These are phyloP conservation scores for Aviceda subcristata DNA, from an alignment of 2,113 vertebrate genomes.

Conservation along the genomic window DNA sequence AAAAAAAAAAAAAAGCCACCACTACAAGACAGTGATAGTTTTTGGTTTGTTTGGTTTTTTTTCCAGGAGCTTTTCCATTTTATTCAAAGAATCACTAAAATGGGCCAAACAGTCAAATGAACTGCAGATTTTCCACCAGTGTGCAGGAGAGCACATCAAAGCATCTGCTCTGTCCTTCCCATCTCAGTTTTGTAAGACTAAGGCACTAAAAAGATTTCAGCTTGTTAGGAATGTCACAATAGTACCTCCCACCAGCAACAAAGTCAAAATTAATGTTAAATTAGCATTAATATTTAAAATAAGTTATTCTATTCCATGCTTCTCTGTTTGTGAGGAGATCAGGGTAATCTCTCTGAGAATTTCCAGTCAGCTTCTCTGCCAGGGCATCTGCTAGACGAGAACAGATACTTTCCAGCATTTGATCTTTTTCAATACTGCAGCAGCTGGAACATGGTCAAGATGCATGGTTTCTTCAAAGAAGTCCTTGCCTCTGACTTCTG, in stretches of 20 bases:
- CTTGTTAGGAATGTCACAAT: background rate
- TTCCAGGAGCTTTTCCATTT: background rate
- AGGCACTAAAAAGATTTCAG: background rate
- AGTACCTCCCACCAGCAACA: background rate
- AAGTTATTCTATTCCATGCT: slow-evolving; percentile 21
- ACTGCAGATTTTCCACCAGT: background rate
- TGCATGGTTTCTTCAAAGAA: background rate
- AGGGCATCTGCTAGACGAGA: background rate
- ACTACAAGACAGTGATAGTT: background rate
- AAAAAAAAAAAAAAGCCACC: background rate
- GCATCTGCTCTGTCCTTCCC: background rate
- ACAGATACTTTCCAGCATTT: background rate
- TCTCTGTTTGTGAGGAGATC: slow-evolving; percentile 18
- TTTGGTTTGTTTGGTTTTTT: too few relatives aligned
- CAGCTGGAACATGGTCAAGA: background rate
- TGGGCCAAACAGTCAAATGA: background rate
- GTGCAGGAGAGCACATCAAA: background rate
- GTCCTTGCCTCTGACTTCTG: background rate
- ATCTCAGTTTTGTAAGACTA: background rate
- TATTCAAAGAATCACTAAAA: background rate
- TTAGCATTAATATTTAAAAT: background rate
- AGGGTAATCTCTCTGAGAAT: slow-evolving; percentile 11
- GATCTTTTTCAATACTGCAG: background rate
- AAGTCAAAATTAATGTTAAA: slow-evolving; percentile 29
- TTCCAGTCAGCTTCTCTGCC: background rate